phyloP scores from a whole-genome alignment of 2,797 vertebrate species.

The Fratercula arctica region DNA sequence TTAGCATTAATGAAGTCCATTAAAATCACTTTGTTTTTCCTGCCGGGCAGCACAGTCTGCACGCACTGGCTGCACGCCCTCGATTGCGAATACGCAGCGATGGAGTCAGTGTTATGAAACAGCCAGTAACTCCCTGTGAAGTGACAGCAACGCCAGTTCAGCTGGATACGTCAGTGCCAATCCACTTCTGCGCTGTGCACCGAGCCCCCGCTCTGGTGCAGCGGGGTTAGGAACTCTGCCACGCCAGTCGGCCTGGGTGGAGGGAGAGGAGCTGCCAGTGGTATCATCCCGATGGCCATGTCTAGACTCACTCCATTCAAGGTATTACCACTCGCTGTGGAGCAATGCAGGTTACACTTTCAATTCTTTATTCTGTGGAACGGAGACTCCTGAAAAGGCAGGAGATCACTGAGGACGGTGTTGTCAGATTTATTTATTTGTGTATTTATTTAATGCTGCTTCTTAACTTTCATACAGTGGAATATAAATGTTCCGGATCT shows the following conservation, averaged over 20 bases:
- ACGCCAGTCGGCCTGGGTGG: no score
- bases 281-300: neutral
- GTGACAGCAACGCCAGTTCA: neutral
- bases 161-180: neutral
- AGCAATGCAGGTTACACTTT: neutral
- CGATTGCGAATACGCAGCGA: neutral
- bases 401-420: neutral
- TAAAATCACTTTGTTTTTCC: neutral
- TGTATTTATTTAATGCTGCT: neutral
- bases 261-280: neutral
- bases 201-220: neutral
- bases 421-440: neutral
- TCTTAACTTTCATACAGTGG: neutral
- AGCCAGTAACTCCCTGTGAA: accelerated
- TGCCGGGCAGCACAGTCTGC: neutral
- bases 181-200: neutral
- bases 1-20: slow-evolving; percentile 2
- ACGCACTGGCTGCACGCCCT: neutral
- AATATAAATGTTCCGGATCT: neutral
- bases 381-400: neutral
- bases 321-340: neutral
- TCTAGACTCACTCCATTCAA: neutral
- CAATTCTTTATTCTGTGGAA: neutral
- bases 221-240: neutral
- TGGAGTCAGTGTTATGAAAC: neutral